Conservation (phyloP, 2,113 vertebrate genomes). For the Lasiurus borealis region DNA sequence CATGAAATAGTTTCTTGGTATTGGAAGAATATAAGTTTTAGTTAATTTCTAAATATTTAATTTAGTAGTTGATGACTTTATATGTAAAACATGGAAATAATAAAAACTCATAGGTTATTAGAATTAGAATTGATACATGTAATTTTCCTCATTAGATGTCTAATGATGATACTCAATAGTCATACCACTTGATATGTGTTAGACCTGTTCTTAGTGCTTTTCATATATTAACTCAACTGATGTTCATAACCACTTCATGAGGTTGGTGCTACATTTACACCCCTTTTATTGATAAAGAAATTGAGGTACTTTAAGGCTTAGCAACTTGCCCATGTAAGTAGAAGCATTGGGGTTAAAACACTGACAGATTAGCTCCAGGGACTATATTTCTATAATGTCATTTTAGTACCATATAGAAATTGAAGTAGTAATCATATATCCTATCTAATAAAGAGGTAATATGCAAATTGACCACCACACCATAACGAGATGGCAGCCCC, state of each 20-base stretch:
- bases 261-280: not conserved
- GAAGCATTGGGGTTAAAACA: not conserved
- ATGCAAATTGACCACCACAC: no score
- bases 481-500: no score
- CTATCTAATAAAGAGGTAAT: no score
- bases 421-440: not conserved
- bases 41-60: conserved; percentile 1
- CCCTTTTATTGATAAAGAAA: not conserved
- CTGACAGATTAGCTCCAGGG: not conserved
- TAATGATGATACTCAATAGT: not conserved
- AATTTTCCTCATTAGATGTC: not conserved
- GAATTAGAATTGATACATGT: not conserved
- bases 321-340: not conserved
- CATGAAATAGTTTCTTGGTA: not conserved
- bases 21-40: not conserved
- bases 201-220: not conserved
- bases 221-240: conserved; percentile 2
- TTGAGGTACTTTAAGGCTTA: not conserved
- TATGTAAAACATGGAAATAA: not conserved
- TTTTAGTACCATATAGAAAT: not conserved
- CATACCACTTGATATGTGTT: not conserved
- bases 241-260: not conserved
- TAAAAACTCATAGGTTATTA: not conserved
- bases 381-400: not conserved
- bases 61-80: not conserved